Conservation (phyloP, 92 coral and sea anemone genomes). For the Metridium senile region DNA sequence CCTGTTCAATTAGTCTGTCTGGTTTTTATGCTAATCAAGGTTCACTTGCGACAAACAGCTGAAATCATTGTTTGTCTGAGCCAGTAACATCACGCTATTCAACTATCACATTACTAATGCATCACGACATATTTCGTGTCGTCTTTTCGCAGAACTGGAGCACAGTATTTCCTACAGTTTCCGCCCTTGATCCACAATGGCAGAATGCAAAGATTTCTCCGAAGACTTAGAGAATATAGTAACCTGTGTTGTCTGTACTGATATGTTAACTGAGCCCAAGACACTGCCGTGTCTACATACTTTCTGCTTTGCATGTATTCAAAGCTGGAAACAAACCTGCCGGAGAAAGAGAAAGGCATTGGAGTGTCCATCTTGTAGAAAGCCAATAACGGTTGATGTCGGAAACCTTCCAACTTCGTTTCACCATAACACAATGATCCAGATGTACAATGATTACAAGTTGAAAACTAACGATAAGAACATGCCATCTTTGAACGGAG, state of each 20-base stretch:
- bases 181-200: neutral
- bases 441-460: neutral
- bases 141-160: neutral
- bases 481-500: neutral
- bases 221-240: neutral
- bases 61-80: too few species aligned
- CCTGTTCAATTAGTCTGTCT: too few species aligned
- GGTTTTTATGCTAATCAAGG: too few species aligned
- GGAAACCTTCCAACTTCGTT: slow-evolving; percentile 16
- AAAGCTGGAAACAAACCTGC: neutral
- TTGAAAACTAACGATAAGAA: neutral
- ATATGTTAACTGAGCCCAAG: neutral
- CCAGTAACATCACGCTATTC: too few species aligned
- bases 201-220: neutral
- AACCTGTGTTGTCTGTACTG: neutral
- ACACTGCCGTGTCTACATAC: slow-evolving; percentile 22
- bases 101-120: too few species aligned
- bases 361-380: slow-evolving; percentile 4
- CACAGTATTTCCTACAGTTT: neutral
- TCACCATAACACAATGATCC: slow-evolving; percentile 1
- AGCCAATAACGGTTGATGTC: neutral
- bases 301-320: slow-evolving; percentile 5
- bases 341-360: neutral
- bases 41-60: too few species aligned
- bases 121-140: too few species aligned